Percentiles rank a stretch among this genome's conserved stretches.
Conservation (phyloP, 2,888 invertebrate genomes). For the Plemyria rubiginata region DNA sequence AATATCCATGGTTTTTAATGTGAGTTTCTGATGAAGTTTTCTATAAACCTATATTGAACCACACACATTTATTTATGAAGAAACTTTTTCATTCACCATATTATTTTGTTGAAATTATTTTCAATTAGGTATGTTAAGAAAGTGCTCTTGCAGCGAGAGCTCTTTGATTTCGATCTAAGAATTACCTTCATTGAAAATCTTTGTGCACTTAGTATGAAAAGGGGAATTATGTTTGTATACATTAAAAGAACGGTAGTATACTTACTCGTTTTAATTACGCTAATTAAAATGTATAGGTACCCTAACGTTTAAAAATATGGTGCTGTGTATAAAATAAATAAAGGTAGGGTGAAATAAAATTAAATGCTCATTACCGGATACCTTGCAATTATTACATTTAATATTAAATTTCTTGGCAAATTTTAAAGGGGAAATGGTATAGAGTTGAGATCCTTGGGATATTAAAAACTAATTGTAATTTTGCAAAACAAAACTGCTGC, state of each 20-base stretch:
- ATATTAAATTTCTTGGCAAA: slow-evolving; percentile 43
- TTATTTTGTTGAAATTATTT: slow-evolving; percentile 12
- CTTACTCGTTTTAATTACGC: slow-evolving; percentile 16
- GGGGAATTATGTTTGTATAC: slow-evolving; percentile 7
- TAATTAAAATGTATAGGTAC: slow-evolving; percentile 20
- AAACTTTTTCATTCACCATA: not conserved
- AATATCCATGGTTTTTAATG: too few relatives aligned
- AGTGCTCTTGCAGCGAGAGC: slow-evolving; percentile 19
- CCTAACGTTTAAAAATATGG: slow-evolving; percentile 12
- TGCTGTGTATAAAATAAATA: slow-evolving; percentile 32
- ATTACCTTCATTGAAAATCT: slow-evolving; percentile 11
- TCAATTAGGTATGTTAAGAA: slow-evolving; percentile 14
- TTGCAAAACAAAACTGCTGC: slow-evolving; percentile 10
- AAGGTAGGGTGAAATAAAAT: slow-evolving; percentile 37
- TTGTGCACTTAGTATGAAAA: slow-evolving; percentile 11
- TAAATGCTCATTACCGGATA: slow-evolving; percentile 42
- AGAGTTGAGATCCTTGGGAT: slow-evolving; percentile 33
- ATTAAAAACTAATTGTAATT: slow-evolving; percentile 29
- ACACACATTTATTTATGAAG: not conserved
- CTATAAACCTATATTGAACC: too few relatives aligned
- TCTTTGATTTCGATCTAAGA: slow-evolving; percentile 16
- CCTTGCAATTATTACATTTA: slow-evolving; percentile 40
- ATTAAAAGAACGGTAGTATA: slow-evolving; percentile 2
- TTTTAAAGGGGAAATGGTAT: slow-evolving; percentile 38
- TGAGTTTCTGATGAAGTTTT: too few relatives aligned